Conservation (phyloP, 2,113 vertebrate genomes). For the Bubo blakistoni region DNA sequence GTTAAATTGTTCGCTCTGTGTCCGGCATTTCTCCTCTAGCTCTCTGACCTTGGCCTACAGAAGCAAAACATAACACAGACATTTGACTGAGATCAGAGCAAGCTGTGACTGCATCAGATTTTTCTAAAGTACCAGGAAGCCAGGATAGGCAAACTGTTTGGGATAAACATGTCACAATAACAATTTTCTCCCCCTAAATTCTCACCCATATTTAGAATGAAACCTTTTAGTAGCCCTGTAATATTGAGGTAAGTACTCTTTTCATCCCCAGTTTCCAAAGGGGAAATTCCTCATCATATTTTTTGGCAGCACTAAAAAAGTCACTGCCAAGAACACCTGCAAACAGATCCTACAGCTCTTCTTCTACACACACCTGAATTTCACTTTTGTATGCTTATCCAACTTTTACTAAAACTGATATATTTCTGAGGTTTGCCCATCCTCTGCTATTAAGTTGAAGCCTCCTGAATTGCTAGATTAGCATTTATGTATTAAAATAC, state of each 20-base stretch:
- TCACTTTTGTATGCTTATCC: neutral
- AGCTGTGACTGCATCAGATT: neutral
- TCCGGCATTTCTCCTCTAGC: conserved; percentile 94
- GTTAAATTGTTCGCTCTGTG: conserved; percentile 95
- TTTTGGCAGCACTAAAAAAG: neutral
- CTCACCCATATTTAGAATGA: accelerated
- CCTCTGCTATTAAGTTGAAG: neutral
- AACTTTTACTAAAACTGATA: neutral
- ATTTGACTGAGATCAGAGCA: neutral
- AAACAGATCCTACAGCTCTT: neutral
- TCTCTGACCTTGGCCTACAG: conserved; percentile 91
- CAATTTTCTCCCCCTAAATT: neutral
- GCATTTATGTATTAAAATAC: neutral
- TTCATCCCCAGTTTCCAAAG: neutral
- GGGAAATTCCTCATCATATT: neutral
- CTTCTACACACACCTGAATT: neutral
- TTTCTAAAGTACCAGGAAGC: neutral
- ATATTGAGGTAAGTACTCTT: neutral
- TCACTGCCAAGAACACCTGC: neutral
- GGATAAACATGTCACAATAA: neutral
- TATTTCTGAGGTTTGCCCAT: neutral
- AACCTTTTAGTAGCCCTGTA: neutral
- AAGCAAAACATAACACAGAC: neutral
- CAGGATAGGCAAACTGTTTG: neutral
- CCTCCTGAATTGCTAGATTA: neutral